Evolutionary conservation across 2,888 invertebrate species (phyloP).

Genomic region (Stictocephala bisonia): DNA sequence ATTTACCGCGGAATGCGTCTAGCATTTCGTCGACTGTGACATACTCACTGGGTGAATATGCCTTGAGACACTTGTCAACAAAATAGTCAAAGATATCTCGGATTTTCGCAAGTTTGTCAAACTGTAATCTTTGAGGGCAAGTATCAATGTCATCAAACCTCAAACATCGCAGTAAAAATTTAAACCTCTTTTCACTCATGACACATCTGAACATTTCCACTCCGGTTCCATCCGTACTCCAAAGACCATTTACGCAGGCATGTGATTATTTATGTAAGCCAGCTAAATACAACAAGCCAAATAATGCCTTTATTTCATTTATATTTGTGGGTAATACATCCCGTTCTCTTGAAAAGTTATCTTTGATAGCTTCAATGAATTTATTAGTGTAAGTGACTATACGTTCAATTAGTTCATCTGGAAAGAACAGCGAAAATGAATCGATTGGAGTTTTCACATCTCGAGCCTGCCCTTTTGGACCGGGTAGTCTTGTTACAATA

Average conservation of each 20-base stretch:
- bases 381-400: slow-evolving; percentile 4
- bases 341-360: slow-evolving; percentile 12
- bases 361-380: slow-evolving; percentile 4
- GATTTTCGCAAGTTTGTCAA: slow-evolving; percentile 3
- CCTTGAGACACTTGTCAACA: slow-evolving; percentile 15
- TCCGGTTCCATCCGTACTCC: slow-evolving; percentile 22
- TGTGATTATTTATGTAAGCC: slow-evolving; percentile 16
- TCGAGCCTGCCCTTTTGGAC: slow-evolving; percentile 2
- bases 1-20: slow-evolving; percentile 29
- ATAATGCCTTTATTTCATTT: slow-evolving; percentile 20
- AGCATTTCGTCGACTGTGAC: slow-evolving; percentile 31
- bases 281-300: slow-evolving; percentile 22
- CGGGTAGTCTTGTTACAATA: slow-evolving; percentile 6
- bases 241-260: slow-evolving; percentile 1
- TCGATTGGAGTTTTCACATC: not conserved
- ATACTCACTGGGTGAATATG: slow-evolving; percentile 31
- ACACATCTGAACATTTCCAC: slow-evolving; percentile 12
- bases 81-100: slow-evolving; percentile 13
- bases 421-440: slow-evolving; percentile 26
- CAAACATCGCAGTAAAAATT: slow-evolving; percentile 11
- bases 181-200: slow-evolving; percentile 6
- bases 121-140: not conserved
- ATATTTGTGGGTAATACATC: slow-evolving; percentile 9
- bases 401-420: not conserved
- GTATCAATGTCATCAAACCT: slow-evolving; percentile 29